Evolutionary conservation across 2,888 invertebrate genomes (phyloP).

Genomic region (Norana najaformis): DNA sequence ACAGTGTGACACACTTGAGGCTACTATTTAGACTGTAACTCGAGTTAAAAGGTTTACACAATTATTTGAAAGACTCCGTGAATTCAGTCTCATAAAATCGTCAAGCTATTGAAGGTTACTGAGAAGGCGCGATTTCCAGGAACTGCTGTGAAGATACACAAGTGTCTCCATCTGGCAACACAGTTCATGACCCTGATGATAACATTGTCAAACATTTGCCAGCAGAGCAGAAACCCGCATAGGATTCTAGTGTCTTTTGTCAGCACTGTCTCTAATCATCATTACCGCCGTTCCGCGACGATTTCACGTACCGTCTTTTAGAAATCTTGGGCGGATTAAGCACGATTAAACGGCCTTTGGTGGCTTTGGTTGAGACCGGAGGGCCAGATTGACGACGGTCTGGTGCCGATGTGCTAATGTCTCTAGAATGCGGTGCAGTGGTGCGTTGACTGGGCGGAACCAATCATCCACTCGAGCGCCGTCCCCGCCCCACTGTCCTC

Average conservation of each 20-base stretch:
- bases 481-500: neutral
- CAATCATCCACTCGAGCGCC: neutral
- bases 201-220: neutral
- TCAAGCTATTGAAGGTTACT: neutral
- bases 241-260: neutral
- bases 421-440: neutral
- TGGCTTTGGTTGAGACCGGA: neutral
- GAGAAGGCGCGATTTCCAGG: neutral
- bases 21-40: too few species aligned
- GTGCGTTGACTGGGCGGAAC: neutral
- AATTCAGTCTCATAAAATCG: neutral
- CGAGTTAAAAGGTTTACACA: neutral
- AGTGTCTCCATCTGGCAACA: neutral
- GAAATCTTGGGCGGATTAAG: conserved; percentile 13
- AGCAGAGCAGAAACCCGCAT: neutral
- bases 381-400: neutral
- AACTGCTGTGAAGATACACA: neutral
- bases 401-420: neutral
- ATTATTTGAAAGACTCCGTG: neutral
- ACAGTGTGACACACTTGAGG: neutral
- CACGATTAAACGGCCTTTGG: neutral
- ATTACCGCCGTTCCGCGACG: neutral
- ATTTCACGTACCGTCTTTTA: neutral
- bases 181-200: neutral
- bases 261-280: neutral